Base-by-base conservation (phyloP, 2,797 vertebrate genomes). In the Nannoperca obscura region DNA sequence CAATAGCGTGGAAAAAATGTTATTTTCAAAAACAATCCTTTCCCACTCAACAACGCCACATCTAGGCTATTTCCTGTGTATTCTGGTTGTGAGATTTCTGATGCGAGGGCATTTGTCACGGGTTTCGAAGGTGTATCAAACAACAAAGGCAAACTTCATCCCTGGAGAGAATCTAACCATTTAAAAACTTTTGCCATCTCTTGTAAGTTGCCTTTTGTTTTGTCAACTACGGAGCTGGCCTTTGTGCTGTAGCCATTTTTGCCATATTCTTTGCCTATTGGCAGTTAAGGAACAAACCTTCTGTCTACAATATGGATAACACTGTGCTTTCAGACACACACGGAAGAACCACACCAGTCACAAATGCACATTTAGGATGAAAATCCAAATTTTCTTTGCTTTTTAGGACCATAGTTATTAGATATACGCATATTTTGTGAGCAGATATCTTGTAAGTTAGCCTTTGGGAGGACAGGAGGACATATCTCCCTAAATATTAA, bases 11-110 rank as follows among this genome's bases (percentile, higher is more conserved):
- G 90, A 94, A 92, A 94, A 93, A 94, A 93, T 92, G 87, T 90
- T 90, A 94, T 94, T 95, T 94, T 93, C 91, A 92, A 93, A 94
- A 94, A 94, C 91, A 94, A 93, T 93, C 87, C 88, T 92, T 92
- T 83, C 89, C 90, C 87, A 93, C 91, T 92, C 91, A 88, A 90
- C 92, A 91, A 91, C 77, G 86, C 89, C 88, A 91, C 92, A 93
- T 95, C 94, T 78, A 89, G 91, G 89, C 92, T 93, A 95, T 96
- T 96, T 95, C 93, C 95, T 94, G 92, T 94, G 93, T 93, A 93
- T 94, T 93, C 93, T 93, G 91, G 86, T 95, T 94, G 94, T 93
- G 94, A 95, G 93, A 94, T 94, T 94, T 95, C 92, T 92, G 94
- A 95, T 94, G 93, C 88, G 88, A 92, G 93, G 88, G 93, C 91